A percentile compares a stretch with the other conserved stretches of the same genome.
Evolutionary conservation across 2,113 vertebrate species (phyloP).

Genomic region (Chloropsis hardwickii): DNA sequence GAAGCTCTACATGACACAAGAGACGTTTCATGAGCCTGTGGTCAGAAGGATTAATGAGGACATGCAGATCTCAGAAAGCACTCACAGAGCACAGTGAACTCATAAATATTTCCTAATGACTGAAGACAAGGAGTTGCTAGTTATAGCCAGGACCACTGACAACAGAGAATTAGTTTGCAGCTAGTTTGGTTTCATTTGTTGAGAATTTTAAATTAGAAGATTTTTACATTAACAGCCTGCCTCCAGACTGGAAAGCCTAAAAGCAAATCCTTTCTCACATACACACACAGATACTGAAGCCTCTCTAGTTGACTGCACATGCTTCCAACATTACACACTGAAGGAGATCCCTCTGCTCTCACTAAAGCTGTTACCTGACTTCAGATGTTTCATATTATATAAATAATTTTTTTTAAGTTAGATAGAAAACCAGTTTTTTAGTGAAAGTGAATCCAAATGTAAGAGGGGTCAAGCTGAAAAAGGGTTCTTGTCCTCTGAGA

Average conservation of each 20-base stretch:
- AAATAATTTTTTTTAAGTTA: neutral
- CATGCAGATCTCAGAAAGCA: constrained; percentile 7
- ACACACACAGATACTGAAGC: neutral
- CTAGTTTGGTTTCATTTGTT: neutral
- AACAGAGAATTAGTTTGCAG: neutral
- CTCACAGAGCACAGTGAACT: constrained; percentile 31
- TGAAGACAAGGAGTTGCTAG: neutral
- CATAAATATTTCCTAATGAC: constrained; percentile 38
- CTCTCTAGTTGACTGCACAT: neutral
- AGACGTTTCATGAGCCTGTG: neutral
- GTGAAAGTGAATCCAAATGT: neutral
- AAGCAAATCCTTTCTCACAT: neutral
- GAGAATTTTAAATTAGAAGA: neutral
- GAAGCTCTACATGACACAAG: neutral
- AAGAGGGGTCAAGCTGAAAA: neutral
- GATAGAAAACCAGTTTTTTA: neutral
- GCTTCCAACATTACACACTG: neutral
- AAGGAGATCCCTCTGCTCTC: neutral
- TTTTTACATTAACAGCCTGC: neutral
- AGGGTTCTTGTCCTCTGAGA: neutral
- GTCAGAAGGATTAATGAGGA: constrained; percentile 44
- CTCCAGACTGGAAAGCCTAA: neutral
- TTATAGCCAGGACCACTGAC: neutral
- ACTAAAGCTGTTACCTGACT: neutral
- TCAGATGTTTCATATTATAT: neutral